These are phyloP conservation scores for Nothobranchius kuhntae DNA, from an alignment of 2,113 vertebrate species.

Conservation along the genomic window DNA sequence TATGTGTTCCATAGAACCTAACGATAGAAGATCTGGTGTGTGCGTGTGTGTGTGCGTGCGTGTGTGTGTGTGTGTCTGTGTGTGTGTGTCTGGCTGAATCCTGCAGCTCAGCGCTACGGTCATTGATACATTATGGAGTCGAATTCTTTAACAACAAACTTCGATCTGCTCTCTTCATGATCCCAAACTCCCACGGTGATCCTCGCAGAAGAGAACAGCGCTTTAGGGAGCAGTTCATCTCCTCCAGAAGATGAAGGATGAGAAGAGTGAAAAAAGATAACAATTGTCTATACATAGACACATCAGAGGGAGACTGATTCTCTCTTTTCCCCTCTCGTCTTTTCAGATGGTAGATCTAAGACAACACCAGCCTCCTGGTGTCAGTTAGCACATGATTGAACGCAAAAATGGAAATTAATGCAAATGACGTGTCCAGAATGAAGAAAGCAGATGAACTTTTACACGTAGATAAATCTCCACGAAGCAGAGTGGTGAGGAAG, in stretches of 20 bases:
- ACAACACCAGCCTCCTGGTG: conserved; percentile 31
- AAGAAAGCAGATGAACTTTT: conserved; percentile 33
- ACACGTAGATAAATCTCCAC: conserved; percentile 15
- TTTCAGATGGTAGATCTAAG: conserved; percentile 51
- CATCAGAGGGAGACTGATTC: conserved; percentile 60
- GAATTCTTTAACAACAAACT: conserved; percentile 49
- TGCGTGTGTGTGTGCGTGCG: neutral
- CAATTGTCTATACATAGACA: conserved; percentile 65
- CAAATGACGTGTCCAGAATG: conserved; percentile 36
- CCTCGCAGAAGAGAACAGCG: conserved; percentile 39
- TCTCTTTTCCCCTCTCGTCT: conserved; percentile 32
- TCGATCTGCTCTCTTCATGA: conserved; percentile 48
- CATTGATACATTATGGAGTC: conserved; percentile 42
- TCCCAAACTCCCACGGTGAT: conserved; percentile 41
- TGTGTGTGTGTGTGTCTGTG: conserved; percentile 43
- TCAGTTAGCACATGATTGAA: conserved; percentile 45
- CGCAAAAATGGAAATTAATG: conserved; percentile 66
- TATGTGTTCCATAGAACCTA: too few relatives aligned
- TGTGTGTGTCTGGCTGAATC: conserved; percentile 41
- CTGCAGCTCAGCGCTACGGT: conserved; percentile 25
- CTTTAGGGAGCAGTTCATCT: conserved; percentile 53
- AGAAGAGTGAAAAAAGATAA: conserved; percentile 43
- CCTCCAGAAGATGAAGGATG: conserved; percentile 47
- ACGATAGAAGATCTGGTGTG: too few relatives aligned
- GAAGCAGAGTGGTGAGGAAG: conserved; percentile 18